A percentile compares a stretch with the other conserved stretches of the same genome.
phyloP scores from a whole-genome alignment of 2,797 vertebrate species.

The Sylvia borin region DNA sequence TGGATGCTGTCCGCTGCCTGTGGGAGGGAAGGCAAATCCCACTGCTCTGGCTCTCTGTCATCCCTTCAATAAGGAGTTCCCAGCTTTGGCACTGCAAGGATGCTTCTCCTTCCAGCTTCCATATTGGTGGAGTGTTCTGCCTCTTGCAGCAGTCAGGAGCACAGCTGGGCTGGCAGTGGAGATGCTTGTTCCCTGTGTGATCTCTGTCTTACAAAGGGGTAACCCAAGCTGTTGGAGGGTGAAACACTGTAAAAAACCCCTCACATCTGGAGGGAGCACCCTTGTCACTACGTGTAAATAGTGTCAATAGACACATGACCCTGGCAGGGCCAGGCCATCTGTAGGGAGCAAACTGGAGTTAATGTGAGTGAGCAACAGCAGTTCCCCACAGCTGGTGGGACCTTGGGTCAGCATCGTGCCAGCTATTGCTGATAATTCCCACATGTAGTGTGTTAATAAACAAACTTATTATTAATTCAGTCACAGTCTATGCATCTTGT shows the following conservation, averaged over 20 bases:
- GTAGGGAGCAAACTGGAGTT: background rate
- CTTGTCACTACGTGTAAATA: background rate
- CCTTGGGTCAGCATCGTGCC: background rate
- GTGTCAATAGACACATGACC: background rate
- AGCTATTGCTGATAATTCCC: background rate
- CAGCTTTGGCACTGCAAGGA: background rate
- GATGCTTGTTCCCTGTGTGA: accelerated
- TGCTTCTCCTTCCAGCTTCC: background rate
- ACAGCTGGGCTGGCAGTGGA: background rate
- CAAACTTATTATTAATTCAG: background rate
- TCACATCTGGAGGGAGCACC: background rate
- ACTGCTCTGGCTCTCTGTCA: background rate
- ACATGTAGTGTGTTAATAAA: background rate
- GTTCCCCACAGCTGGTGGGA: background rate
- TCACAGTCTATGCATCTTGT: background rate
- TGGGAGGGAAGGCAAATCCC: background rate
- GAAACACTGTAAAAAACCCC: background rate
- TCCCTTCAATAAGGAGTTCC: background rate
- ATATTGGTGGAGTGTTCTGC: background rate
- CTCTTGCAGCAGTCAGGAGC: background rate
- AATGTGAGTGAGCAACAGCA: background rate
- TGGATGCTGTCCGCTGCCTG: background rate
- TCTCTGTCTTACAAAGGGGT: background rate
- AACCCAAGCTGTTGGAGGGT: background rate
- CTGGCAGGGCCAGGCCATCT: background rate